Conservation (phyloP, 2,113 vertebrate genomes). For the Phoxinus phoxinus region DNA sequence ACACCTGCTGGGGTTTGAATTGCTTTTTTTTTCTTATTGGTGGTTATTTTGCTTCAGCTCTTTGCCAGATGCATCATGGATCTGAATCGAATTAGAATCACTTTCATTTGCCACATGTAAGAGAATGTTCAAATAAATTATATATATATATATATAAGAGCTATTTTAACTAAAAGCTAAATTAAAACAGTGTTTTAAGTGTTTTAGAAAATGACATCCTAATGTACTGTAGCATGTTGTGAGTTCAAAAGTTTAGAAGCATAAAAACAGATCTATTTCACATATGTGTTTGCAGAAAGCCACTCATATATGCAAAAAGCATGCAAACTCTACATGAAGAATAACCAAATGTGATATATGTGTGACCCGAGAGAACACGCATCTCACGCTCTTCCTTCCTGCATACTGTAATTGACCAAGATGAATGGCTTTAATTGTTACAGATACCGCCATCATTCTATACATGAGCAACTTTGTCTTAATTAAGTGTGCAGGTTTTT, state of each 20-base stretch:
- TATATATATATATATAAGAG: not conserved
- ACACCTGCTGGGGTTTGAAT: not conserved
- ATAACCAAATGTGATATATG: not conserved
- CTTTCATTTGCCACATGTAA: not conserved
- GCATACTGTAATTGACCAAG: not conserved
- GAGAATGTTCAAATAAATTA: not conserved
- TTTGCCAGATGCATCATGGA: not conserved
- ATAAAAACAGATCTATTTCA: not conserved
- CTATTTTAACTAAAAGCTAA: not conserved
- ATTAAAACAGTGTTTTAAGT: not conserved
- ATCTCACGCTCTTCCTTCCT: not conserved
- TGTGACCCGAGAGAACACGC: not conserved
- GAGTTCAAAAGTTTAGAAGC: not conserved
- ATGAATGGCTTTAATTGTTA: slow-evolving; percentile 16
- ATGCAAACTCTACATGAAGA: not conserved
- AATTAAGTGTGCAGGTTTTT: not conserved
- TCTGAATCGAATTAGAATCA: not conserved
- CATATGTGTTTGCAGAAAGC: not conserved
- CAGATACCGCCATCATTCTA: not conserved
- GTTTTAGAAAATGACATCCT: not conserved
- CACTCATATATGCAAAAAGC: not conserved
- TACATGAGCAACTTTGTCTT: not conserved
- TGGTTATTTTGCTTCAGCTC: slow-evolving; percentile 21
- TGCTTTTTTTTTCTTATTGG: not conserved
- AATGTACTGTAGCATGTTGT: not conserved